Evolutionary conservation across 1,140 invertebrate species (phyloP).

Genomic region (Triops cancriformis): DNA sequence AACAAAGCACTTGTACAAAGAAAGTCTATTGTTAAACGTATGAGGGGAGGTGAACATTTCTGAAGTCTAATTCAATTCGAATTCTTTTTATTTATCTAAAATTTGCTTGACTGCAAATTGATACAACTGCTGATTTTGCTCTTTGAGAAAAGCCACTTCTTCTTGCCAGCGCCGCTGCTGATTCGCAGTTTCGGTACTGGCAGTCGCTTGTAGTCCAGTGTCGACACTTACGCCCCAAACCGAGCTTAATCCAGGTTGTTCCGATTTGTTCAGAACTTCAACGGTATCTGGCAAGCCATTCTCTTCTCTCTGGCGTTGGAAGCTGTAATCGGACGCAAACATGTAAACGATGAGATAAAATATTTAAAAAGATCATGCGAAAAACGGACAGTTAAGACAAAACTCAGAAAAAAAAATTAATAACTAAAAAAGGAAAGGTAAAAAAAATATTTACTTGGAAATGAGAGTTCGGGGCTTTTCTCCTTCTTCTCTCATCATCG

Average conservation of each 20-base stretch:
- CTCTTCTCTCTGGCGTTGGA: constrained; percentile 34
- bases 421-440: neutral
- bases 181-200: constrained; percentile 21
- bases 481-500: neutral
- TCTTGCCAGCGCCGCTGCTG: constrained; percentile 35
- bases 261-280: constrained; percentile 38
- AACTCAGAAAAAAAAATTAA: constrained; percentile 29
- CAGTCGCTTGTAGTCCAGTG: constrained; percentile 23
- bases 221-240: constrained; percentile 35
- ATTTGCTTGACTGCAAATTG: constrained; percentile 41
- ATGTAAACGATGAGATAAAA: no score
- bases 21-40: no score
- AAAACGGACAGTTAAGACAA: no score
- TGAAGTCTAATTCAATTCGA: neutral
- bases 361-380: no score
- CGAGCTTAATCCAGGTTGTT: constrained; percentile 31
- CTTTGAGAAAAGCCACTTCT: constrained; percentile 43
- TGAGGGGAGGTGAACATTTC: no score
- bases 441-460: neutral
- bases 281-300: constrained; percentile 24
- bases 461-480: neutral
- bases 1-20: no score
- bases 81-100: constrained; percentile 28
- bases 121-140: constrained; percentile 44
- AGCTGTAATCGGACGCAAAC: constrained; percentile 40